Evolutionary conservation across 2,113 vertebrate genomes (phyloP).

Genomic region (Gasterosteus nipponicus): DNA sequence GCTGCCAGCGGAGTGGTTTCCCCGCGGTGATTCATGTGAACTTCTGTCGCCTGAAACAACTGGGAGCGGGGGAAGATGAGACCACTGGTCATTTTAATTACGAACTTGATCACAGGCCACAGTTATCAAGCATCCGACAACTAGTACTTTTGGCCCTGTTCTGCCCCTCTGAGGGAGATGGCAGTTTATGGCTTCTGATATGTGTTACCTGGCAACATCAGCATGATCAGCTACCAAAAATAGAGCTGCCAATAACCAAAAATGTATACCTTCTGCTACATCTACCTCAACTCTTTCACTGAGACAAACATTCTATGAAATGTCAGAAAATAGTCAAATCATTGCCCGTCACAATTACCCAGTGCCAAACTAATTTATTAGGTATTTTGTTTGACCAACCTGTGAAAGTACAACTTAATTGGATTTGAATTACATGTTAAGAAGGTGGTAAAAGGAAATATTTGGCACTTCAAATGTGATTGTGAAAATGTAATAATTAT

Average conservation of each 20-base stretch:
- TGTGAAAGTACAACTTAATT: not conserved
- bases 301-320: not conserved
- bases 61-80: slow-evolving; percentile 78
- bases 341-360: not conserved
- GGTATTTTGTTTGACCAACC: not conserved
- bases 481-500: not conserved
- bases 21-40: slow-evolving; percentile 74
- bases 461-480: not conserved
- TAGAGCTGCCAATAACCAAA: not conserved
- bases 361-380: not conserved
- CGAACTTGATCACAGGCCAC: slow-evolving; percentile 33
- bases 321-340: not conserved
- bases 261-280: not conserved
- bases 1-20: slow-evolving; percentile 70
- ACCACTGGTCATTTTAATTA: slow-evolving; percentile 57
- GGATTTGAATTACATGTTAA: not conserved
- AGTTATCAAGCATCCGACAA: not conserved
- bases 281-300: not conserved
- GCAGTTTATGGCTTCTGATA: not conserved
- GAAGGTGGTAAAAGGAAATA: not conserved
- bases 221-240: not conserved
- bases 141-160: slow-evolving; percentile 20
- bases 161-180: not conserved
- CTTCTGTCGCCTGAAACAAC: slow-evolving; percentile 79
- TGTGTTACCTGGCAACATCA: slow-evolving; percentile 1